These are phyloP conservation scores for Tarsius wallacei DNA, from an alignment of 2,797 vertebrate genomes.

Conservation along the genomic window DNA sequence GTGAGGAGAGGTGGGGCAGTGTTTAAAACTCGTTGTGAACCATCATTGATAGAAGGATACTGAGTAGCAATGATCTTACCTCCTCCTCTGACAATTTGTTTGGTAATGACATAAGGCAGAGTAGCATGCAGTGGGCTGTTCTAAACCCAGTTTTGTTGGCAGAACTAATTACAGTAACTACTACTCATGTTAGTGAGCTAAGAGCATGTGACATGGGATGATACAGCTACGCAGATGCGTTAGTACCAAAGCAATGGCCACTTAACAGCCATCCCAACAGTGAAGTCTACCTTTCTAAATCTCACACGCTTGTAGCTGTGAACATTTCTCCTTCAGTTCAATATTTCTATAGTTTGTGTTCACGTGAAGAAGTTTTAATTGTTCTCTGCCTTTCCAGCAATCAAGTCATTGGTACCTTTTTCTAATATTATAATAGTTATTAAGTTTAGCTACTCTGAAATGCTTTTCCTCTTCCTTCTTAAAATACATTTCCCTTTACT, in stretches of 20 bases:
- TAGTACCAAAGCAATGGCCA: not conserved
- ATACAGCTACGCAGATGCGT: slow-evolving; percentile 50
- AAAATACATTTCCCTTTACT: slow-evolving; percentile 43
- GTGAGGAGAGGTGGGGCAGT: not conserved
- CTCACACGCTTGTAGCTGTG: not conserved
- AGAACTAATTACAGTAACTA: not conserved
- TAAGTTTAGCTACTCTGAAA: slow-evolving; percentile 52
- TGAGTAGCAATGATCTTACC: not conserved
- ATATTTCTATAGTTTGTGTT: slow-evolving; percentile 31
- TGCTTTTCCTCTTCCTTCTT: slow-evolving; percentile 45
- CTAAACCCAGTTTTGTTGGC: rapidly evolving
- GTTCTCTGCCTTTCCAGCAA: slow-evolving; percentile 50
- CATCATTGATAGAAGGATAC: rapidly evolving
- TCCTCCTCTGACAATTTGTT: not conserved
- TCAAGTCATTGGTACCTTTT: not conserved
- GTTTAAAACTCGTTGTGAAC: not conserved
- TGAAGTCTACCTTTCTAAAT: not conserved
- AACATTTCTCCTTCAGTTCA: not conserved
- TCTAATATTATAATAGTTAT: slow-evolving; percentile 5
- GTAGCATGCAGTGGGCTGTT: rapidly evolving
- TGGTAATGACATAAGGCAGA: not conserved
- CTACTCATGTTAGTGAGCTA: not conserved
- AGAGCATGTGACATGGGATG: not conserved
- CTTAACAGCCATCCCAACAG: slow-evolving; percentile 44
- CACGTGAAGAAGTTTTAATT: slow-evolving; percentile 37